phyloP scores from a whole-genome alignment of 2,888 invertebrate species.

The Ischnura elegans region DNA sequence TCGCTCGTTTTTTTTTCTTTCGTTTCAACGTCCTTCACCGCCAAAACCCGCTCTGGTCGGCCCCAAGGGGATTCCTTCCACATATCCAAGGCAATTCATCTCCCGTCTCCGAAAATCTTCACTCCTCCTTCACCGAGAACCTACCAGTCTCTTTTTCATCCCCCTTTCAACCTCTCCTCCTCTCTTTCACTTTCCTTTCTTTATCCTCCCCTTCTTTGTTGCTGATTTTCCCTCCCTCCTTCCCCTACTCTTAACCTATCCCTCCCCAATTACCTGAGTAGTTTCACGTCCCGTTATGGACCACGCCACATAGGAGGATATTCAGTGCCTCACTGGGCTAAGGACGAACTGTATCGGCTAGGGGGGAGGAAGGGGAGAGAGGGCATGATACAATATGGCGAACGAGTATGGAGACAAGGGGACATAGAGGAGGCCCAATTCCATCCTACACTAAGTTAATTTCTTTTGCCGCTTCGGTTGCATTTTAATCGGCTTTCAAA shows the following conservation, averaged over 20 bases:
- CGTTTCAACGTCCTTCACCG: slow-evolving; percentile 21
- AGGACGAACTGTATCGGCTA: background rate
- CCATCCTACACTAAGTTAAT: no score
- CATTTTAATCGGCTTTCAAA: no score
- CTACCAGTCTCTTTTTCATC: background rate
- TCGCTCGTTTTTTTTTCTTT: background rate
- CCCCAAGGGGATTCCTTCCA: background rate
- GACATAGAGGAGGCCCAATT: background rate
- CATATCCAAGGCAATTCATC: slow-evolving; percentile 25
- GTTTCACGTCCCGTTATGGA: slow-evolving; percentile 55
- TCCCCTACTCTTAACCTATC: background rate
- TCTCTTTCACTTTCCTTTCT: background rate
- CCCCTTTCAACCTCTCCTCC: background rate
- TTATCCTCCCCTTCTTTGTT: background rate
- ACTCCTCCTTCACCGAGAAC: background rate
- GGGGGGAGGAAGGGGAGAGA: background rate
- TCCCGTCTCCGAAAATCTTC: background rate
- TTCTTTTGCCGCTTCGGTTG: no score
- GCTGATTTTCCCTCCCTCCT: background rate
- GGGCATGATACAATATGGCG: background rate
- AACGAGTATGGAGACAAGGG: background rate
- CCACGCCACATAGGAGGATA: slow-evolving; percentile 1
- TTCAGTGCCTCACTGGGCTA: background rate
- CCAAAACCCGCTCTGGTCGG: background rate
- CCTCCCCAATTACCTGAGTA: slow-evolving; percentile 39